A percentile compares a stretch with the other conserved stretches of the same genome.
Evolutionary conservation across 2,113 vertebrate genomes (phyloP).

Genomic region (Odobenus rosmarus): DNA sequence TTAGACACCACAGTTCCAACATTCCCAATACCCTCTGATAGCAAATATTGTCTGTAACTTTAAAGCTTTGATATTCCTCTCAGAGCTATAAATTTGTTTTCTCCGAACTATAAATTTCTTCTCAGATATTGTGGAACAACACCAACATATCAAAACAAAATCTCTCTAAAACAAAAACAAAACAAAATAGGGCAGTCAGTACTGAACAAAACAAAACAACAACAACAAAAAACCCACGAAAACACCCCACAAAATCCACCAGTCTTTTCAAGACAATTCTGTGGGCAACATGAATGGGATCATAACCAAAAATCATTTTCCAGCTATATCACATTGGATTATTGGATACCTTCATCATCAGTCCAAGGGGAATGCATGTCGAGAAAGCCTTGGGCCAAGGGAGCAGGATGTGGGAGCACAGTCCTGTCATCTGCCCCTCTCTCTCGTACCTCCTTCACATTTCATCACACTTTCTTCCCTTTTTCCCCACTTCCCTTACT

Average conservation of each 20-base stretch:
- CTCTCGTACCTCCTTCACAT: neutral
- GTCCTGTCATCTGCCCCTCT: no score
- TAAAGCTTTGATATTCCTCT: conserved; percentile 32
- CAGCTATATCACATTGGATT: neutral
- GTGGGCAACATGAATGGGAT: neutral
- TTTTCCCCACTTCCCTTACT: neutral
- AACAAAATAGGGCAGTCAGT: neutral
- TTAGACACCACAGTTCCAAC: neutral
- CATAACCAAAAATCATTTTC: neutral
- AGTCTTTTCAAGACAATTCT: neutral
- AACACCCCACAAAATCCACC: neutral
- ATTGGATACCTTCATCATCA: neutral
- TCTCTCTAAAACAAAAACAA: neutral
- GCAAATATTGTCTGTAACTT: neutral
- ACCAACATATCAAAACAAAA: neutral
- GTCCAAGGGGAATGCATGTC: neutral
- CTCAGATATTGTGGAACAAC: conserved; percentile 40
- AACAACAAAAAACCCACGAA: neutral
- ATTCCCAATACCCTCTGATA: neutral
- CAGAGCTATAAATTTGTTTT: conserved; percentile 32
- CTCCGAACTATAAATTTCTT: conserved; percentile 54
- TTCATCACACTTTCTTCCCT: neutral
- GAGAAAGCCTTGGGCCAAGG: neutral
- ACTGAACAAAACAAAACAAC: neutral
- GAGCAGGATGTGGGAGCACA: fast-evolving